A percentile compares a stretch with the other conserved stretches of the same genome.
phyloP scores from a whole-genome alignment of 2,113 vertebrate species.

The Calcarius ornatus region DNA sequence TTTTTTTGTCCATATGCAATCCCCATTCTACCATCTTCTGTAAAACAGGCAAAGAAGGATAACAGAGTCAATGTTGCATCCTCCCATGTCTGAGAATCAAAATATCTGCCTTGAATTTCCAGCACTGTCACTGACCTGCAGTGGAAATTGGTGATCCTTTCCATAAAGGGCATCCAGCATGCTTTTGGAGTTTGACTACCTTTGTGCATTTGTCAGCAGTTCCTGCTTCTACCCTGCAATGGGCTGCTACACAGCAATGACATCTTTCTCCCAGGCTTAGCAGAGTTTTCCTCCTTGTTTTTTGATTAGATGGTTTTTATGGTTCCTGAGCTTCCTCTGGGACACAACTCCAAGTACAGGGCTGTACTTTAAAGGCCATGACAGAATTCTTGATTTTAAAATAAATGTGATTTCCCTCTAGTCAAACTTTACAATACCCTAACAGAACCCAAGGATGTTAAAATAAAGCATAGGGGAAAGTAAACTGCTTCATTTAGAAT shows the following conservation, averaged over 20 bases:
- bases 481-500: neutral
- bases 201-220: neutral
- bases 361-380: neutral
- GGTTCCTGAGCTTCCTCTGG: neutral
- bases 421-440: conserved; percentile 10
- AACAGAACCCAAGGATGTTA: neutral
- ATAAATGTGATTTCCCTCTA: neutral
- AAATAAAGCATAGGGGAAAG: neutral
- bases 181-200: neutral
- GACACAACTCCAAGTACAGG: neutral
- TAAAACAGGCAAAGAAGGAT: neutral
- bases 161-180: neutral
- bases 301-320: conserved; percentile 6
- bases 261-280: neutral
- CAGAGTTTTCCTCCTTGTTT: neutral
- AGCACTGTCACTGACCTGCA: neutral
- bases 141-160: neutral
- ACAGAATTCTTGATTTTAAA: conserved; percentile 15
- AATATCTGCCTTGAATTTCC: neutral
- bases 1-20: neutral
- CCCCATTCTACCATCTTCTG: neutral
- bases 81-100: neutral
- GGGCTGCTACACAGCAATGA: neutral
- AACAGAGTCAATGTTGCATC: neutral
- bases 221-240: neutral